These are phyloP conservation scores for Cyrtodaria siliqua DNA, from an alignment of 2,888 invertebrate genomes.

Conservation along the genomic window DNA sequence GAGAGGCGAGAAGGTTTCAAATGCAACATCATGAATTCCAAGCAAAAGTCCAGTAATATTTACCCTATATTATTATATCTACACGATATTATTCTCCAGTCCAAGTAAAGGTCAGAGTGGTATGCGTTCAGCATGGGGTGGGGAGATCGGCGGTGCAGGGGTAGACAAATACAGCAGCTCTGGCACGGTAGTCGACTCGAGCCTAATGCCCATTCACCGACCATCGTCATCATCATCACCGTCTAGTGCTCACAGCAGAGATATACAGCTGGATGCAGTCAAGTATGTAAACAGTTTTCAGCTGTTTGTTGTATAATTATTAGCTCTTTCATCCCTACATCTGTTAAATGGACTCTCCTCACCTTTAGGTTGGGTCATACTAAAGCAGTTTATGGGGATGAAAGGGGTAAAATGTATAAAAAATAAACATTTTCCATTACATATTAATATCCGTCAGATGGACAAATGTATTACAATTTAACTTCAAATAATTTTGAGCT, in stretches of 20 bases:
- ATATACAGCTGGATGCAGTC: slow-evolving; percentile 51
- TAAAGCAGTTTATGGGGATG: too few species aligned
- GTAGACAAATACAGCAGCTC: slow-evolving; percentile 80
- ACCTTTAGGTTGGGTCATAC: too few species aligned
- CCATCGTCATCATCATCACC: slow-evolving; percentile 53
- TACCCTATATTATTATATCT: too few species aligned
- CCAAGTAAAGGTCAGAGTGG: slow-evolving; percentile 80
- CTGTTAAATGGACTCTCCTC: neutral
- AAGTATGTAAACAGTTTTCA: slow-evolving; percentile 39
- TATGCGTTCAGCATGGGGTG: slow-evolving; percentile 83
- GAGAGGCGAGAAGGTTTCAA: too few species aligned
- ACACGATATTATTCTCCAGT: slow-evolving; percentile 70
- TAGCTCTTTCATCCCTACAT: neutral
- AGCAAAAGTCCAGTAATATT: too few species aligned
- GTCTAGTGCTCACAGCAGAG: slow-evolving; percentile 36
- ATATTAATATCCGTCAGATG: too few species aligned
- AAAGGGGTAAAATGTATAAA: too few species aligned
- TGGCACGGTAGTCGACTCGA: slow-evolving; percentile 69
- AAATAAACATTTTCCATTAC: too few species aligned
- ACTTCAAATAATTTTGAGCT: too few species aligned
- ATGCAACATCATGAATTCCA: too few species aligned
- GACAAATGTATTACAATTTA: too few species aligned
- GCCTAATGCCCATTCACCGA: slow-evolving; percentile 66
- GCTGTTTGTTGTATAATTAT: neutral
- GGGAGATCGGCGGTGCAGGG: slow-evolving; percentile 84